Base-by-base conservation (phyloP, 2,888 invertebrate genomes). In the Pseudococcus longispinus region DNA sequence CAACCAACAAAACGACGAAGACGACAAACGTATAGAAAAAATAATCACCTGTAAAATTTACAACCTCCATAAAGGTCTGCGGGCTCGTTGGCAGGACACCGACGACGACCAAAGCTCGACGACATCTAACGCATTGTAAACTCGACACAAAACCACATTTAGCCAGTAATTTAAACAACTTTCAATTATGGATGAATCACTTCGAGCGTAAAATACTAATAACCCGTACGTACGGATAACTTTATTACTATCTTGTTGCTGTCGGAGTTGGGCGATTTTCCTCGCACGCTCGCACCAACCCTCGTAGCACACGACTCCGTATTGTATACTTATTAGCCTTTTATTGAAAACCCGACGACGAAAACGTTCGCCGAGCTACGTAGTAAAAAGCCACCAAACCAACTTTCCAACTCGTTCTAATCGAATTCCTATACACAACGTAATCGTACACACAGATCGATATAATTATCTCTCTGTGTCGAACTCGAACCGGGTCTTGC, bases 171-270 rank as follows among this genome's bases (percentile, higher is more conserved):
- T 70, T 70, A 70, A 70, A 70, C 70, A 70, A 70, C 70, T 70
- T 70, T 70, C 70, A 70, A 70, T 70, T 70, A 70, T 29, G 70
- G 70, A 70, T 70, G 70, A 70, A 70, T 70, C 70, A 70, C 70
- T 70, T 70, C 70, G 70, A 70, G 70, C 70, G 70, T 70, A 70
- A 70, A 70, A 70, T 70, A 70, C 70, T 70, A 70, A 70, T 70
- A 70, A 70, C 70, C 70, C 70, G 70, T 70, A 29, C 70, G 37
- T 37, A 9, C 37, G 70, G 26, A 70, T 70, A 70, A 70, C 70
- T 70, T 70, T 70, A 70, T 70, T 70, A 70, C 70, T 29, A 70
- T 70, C 70, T 60, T 60, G 60, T 55, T n/a, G n/a, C 55, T 9
- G 20, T 37, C 44, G 44, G 4, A 3, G 13, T 9, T 44, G 11